phyloP scores from a whole-genome alignment of 2,797 vertebrate genomes.

The Buceros bicornis region DNA sequence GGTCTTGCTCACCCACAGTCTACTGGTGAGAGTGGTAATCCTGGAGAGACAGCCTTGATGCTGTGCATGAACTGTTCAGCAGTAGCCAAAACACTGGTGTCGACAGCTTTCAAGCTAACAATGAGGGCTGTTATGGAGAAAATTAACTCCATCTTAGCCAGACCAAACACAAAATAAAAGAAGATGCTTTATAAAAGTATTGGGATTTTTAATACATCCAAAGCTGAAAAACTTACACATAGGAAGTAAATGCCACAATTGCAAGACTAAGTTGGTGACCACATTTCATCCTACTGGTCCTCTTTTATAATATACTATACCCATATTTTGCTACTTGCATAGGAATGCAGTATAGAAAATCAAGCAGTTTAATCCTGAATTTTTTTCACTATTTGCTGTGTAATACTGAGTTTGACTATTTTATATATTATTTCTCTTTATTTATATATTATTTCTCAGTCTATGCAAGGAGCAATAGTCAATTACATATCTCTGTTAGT shows the following conservation, averaged over 20 bases:
- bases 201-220: neutral
- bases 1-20: neutral
- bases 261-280: neutral
- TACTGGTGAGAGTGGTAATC: neutral
- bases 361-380: neutral
- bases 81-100: neutral
- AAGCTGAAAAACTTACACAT: neutral
- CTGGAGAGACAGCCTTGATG: neutral
- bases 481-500: neutral
- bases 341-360: neutral
- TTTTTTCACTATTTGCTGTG: neutral
- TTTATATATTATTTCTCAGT: neutral
- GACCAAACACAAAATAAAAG: neutral
- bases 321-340: neutral
- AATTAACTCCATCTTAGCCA: neutral
- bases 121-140: neutral
- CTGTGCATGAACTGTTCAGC: neutral
- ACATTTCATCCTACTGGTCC: neutral
- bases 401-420: neutral
- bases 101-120: neutral
- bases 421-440: neutral
- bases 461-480: neutral
- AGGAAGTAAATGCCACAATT: neutral
- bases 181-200: neutral
- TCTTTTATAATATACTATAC: neutral